phyloP scores from a whole-genome alignment of 2,113 vertebrate species.

The Gambusia affinis region DNA sequence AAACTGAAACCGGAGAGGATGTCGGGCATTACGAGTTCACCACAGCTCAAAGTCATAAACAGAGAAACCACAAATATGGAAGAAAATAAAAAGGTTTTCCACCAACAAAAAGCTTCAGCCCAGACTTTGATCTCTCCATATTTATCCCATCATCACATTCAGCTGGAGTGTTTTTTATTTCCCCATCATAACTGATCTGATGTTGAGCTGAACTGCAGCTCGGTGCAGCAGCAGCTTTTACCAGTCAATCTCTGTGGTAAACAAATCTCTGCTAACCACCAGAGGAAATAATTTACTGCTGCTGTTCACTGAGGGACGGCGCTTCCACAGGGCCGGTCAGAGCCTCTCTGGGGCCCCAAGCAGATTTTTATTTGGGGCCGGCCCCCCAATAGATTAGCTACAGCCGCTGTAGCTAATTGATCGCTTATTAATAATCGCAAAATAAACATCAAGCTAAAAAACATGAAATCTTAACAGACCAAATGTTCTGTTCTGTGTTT shows the following conservation, averaged over 20 bases:
- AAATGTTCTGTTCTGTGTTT: too few species aligned
- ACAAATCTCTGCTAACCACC: slow-evolving; percentile 44
- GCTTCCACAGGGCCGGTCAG: slow-evolving; percentile 6
- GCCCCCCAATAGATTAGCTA: too few species aligned
- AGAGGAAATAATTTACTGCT: slow-evolving; percentile 63
- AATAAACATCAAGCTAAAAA: too few species aligned
- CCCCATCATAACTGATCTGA: neutral
- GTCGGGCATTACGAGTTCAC: slow-evolving; percentile 38
- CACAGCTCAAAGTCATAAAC: slow-evolving; percentile 12
- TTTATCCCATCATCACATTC: neutral
- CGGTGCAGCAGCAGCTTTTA: slow-evolving; percentile 11
- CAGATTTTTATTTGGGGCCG: too few species aligned
- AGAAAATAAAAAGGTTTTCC: neutral
- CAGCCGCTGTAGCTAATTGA: too few species aligned
- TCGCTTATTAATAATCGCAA: too few species aligned
- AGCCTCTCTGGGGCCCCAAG: too few species aligned
- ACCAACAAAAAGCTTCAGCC: neutral
- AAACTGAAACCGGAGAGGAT: slow-evolving; percentile 78
- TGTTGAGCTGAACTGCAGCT: neutral
- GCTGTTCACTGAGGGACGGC: slow-evolving; percentile 44
- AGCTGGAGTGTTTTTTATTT: neutral
- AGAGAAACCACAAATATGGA: neutral
- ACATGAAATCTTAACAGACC: too few species aligned
- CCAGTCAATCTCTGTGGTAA: slow-evolving; percentile 48
- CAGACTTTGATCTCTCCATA: neutral